Conservation (phyloP, 1,140 invertebrate species). For the Tetramorium alpestre region DNA sequence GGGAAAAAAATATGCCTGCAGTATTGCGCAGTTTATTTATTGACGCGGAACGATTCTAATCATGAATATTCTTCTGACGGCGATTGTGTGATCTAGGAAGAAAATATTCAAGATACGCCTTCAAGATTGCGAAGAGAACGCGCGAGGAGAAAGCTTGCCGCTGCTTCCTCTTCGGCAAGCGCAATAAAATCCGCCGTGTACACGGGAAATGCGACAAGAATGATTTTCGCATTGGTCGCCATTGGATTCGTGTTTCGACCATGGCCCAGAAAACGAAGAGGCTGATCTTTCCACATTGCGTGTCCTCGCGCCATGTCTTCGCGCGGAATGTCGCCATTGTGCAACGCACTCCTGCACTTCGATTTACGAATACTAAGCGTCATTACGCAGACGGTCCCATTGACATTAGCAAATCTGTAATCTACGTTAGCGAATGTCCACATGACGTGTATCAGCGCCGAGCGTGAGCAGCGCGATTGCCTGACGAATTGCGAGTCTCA, state of each 20-base stretch:
- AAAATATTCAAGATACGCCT: background rate
- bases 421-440: background rate
- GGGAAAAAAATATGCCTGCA: background rate
- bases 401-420: constrained; percentile 40
- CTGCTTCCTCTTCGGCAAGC: background rate
- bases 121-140: background rate
- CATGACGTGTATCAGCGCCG: background rate
- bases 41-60: background rate
- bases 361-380: constrained; percentile 78
- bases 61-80: background rate
- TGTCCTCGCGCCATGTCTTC: constrained; percentile 63
- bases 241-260: constrained; percentile 66
- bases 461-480: background rate
- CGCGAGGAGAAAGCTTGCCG: background rate
- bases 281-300: constrained; percentile 70
- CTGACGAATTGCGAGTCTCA: background rate
- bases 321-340: constrained; percentile 70
- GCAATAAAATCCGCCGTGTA: background rate
- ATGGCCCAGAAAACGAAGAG: constrained; percentile 75
- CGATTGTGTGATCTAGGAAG: background rate
- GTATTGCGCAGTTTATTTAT: background rate
- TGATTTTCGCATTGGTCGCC: constrained; percentile 13
- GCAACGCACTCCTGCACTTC: constrained; percentile 65
- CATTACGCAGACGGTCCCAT: constrained; percentile 37
- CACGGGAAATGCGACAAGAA: background rate